Conservation (phyloP, 2,888 invertebrate genomes). For the Macrosoma leucophasiata region DNA sequence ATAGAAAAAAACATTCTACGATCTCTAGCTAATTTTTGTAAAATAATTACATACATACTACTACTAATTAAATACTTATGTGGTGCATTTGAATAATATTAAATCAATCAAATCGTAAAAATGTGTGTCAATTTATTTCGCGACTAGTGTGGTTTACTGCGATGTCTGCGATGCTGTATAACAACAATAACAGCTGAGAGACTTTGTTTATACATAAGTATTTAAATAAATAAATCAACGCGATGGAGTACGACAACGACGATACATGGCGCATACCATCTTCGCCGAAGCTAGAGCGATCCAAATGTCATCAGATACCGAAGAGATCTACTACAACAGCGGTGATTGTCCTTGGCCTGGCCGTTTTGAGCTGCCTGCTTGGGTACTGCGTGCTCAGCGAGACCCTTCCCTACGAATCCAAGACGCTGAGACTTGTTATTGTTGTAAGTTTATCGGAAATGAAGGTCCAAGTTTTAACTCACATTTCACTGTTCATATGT, state of each 20-base stretch:
- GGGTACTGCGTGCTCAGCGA: constrained; percentile 68
- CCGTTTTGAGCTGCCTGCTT: constrained; percentile 64
- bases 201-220: no score
- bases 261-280: constrained; percentile 59
- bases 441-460: constrained; percentile 44
- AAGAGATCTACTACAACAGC: constrained; percentile 53
- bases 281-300: constrained; percentile 37
- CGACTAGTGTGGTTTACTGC: no score
- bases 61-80: no score
- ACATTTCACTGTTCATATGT: neutral
- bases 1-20: no score
- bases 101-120: no score
- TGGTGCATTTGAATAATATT: no score
- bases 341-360: constrained; percentile 60
- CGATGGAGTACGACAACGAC: constrained; percentile 62
- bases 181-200: no score
- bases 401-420: constrained; percentile 63
- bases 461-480: neutral
- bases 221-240: constrained; percentile 7
- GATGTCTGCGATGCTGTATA: no score
- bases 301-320: constrained; percentile 50
- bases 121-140: no score
- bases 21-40: no score
- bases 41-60: no score
- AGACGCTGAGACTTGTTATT: constrained; percentile 57